Percentiles rank a stretch among this genome's conserved stretches.
Conservation (phyloP, 2,888 invertebrate species). For the Arrhopalites spinosus region DNA sequence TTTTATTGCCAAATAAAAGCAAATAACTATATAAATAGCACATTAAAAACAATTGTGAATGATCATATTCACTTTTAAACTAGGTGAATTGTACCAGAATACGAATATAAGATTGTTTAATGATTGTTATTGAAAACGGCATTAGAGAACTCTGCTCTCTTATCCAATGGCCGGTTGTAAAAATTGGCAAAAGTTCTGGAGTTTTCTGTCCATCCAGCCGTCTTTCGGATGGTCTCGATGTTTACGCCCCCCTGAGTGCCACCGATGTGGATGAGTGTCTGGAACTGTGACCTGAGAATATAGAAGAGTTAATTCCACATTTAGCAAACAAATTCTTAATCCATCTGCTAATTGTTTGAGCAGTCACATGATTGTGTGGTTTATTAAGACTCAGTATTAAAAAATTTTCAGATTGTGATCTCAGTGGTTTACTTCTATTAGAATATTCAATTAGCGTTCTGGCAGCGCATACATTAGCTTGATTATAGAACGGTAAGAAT, state of each 20-base stretch:
- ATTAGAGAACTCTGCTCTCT: neutral
- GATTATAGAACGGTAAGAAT: constrained; percentile 17
- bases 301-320: constrained; percentile 14
- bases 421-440: neutral
- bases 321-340: constrained; percentile 1
- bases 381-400: constrained; percentile 27
- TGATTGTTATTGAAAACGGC: neutral
- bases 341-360: constrained; percentile 39
- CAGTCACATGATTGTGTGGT: constrained; percentile 31
- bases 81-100: too few species aligned
- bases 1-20: too few species aligned
- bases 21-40: too few species aligned
- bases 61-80: too few species aligned
- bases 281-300: constrained; percentile 24
- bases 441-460: constrained; percentile 28
- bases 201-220: constrained; percentile 27
- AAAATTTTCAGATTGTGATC: neutral
- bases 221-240: constrained; percentile 2
- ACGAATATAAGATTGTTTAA: too few species aligned
- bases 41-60: too few species aligned
- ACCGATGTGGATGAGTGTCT: constrained; percentile 26
- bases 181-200: constrained; percentile 25
- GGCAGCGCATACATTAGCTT: constrained; percentile 33
- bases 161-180: constrained; percentile 17
- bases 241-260: neutral